Base-by-base conservation (phyloP, 2,888 invertebrate species). In the Acleris literana region DNA sequence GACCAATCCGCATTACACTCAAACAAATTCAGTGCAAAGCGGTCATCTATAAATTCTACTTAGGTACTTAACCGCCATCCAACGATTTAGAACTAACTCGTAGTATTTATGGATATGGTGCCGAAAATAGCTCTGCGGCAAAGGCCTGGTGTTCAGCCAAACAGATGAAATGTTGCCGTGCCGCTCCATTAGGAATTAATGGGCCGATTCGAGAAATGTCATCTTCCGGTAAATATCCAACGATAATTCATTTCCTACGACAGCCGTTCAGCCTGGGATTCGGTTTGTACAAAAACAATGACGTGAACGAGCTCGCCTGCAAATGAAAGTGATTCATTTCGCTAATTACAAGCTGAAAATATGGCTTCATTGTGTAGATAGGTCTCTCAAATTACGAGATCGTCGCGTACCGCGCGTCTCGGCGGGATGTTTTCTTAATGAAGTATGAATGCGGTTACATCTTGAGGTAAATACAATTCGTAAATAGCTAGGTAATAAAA, bases 111-210 rank as follows among this genome's bases (percentile, higher is more conserved):
- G 81, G 85, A 85, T 86, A 85, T 84, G 84, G 84, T 84, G 83
- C 84, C 80, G 89, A 88, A 90, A 90, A 91, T 88, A 89, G 87
- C 86, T 84, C 80, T 87, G 87, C 81, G 86, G 87, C 78, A 72
- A 80, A 78, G 76, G 82, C 75, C 87, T 88, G 88, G 87, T 87
- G 84, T 83, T 82, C 83, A 86, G 89, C 88, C 91, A 90, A 91
- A 90, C 88, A 90, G 87, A 91, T 90, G 90, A 91, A 89, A 90
- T 90, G 91, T 90, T 80, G 85, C 85, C 81, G 75, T 74, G 83
- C 81, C 85, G 90, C 82, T 85, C 90, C 90, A 90, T 91, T 90
- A 91, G 84, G 89, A 91, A 90, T 91, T 88, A 91, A 91, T 90
- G 91, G 89, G 81, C 87, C 90, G 90, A 88, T 88, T 86, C 88